phyloP scores from a whole-genome alignment of 2,113 vertebrate genomes.

The Clarias macrocephalus region DNA sequence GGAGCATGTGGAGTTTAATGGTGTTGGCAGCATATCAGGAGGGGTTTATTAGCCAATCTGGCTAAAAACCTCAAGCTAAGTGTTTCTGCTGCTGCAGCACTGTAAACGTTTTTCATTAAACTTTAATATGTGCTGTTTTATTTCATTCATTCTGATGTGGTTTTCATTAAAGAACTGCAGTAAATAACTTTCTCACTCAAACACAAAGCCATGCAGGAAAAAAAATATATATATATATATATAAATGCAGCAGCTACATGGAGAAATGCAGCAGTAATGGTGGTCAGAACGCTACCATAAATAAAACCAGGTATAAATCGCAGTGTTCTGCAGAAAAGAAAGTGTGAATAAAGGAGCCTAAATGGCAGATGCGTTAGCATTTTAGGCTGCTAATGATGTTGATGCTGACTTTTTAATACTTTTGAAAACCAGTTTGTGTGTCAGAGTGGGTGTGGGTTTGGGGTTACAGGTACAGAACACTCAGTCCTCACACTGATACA shows the following conservation, averaged over 20 bases:
- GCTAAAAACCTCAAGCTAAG: slow-evolving; percentile 7
- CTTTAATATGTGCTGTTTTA: not conserved
- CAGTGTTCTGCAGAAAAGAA: not conserved
- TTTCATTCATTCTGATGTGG: not conserved
- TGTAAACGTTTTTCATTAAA: not conserved
- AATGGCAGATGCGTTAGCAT: not conserved
- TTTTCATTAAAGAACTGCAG: not conserved
- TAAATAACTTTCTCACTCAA: not conserved
- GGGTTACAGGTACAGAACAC: not conserved
- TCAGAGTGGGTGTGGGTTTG: not conserved
- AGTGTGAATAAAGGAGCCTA: not conserved
- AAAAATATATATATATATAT: too few relatives aligned
- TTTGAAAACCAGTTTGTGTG: not conserved
- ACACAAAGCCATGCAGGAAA: not conserved
- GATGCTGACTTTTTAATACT: not conserved
- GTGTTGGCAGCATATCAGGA: not conserved
- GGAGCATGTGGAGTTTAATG: not conserved
- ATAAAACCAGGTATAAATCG: not conserved
- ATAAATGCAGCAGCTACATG: not conserved
- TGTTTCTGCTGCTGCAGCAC: not conserved
- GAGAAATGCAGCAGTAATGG: not conserved
- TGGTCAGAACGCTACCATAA: not conserved
- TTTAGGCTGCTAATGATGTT: not conserved
- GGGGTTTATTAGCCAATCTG: slow-evolving; percentile 1
- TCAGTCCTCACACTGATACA: too few relatives aligned